phyloP scores from a whole-genome alignment of 2,113 vertebrate genomes.

The Melozone crissalis region DNA sequence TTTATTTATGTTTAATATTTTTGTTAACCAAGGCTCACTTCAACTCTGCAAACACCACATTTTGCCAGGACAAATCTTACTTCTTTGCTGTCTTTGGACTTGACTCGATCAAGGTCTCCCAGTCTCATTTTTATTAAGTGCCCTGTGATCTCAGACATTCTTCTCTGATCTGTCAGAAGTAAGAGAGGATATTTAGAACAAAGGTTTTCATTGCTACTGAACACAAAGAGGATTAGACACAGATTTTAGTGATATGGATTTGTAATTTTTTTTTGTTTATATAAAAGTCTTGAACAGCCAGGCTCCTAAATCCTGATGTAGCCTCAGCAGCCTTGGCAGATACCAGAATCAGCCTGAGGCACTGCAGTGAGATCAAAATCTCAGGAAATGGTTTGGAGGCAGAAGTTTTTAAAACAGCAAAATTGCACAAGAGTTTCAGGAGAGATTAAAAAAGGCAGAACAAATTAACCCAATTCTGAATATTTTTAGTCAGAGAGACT shows the following conservation, averaged over 20 bases:
- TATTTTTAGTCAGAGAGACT: background rate
- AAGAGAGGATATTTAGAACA: background rate
- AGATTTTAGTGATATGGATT: background rate
- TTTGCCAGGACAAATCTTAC: constrained; percentile 70
- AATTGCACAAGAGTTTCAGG: background rate
- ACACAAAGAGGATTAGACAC: background rate
- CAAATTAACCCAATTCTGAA: background rate
- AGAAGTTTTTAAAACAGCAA: background rate
- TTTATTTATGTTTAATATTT: background rate
- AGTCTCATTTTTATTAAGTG: constrained; percentile 93
- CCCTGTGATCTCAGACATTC: constrained; percentile 92
- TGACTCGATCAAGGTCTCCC: constrained; percentile 87
- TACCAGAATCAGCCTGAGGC: background rate
- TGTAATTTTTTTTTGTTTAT: background rate
- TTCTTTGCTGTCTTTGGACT: constrained; percentile 90
- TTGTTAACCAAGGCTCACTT: background rate
- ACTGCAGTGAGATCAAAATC: background rate
- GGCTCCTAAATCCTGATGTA: background rate
- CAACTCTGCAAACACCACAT: background rate
- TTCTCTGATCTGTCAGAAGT: constrained; percentile 86
- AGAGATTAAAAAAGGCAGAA: background rate
- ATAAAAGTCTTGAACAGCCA: background rate
- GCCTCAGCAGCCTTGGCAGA: background rate
- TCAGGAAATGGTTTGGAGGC: background rate
- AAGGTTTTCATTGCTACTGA: background rate